Evolutionary conservation across 2,797 vertebrate genomes (phyloP).

Genomic region (Rhinichthys osculus): DNA sequence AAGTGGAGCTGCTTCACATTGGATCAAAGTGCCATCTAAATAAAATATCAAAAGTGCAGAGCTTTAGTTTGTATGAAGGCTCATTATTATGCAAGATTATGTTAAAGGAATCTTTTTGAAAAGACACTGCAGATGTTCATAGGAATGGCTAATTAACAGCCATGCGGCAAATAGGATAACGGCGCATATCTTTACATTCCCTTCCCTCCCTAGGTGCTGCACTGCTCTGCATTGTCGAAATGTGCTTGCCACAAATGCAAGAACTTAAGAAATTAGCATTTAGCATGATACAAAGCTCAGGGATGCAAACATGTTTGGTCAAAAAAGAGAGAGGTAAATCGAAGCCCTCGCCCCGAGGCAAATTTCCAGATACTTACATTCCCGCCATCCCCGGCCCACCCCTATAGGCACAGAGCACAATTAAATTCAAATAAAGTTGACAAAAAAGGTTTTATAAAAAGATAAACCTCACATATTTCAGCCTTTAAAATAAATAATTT

Average conservation of each 20-base stretch:
- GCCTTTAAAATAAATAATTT: too few species aligned
- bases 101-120: conserved; percentile 54
- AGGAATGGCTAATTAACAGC: conserved; percentile 59
- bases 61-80: conserved; percentile 57
- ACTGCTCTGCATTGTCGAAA: not conserved
- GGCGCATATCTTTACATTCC: not conserved
- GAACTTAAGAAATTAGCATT: conserved; percentile 2
- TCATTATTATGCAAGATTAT: conserved; percentile 70
- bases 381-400: too few species aligned
- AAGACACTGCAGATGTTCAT: conserved; percentile 64
- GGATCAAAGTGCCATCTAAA: conserved; percentile 70
- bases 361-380: too few species aligned
- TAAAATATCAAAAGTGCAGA: conserved; percentile 68
- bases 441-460: too few species aligned
- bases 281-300: not conserved
- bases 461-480: too few species aligned
- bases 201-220: not conserved
- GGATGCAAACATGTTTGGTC: too few species aligned
- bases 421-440: too few species aligned
- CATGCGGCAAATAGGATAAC: conserved; percentile 46
- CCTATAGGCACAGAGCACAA: too few species aligned
- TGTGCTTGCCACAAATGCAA: conserved; percentile 5
- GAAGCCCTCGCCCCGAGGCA: too few species aligned
- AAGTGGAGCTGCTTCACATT: conserved; percentile 58
- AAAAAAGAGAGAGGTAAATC: too few species aligned